These are phyloP conservation scores for Scomber colias DNA, from an alignment of 2,113 vertebrate genomes.

Conservation along the genomic window DNA sequence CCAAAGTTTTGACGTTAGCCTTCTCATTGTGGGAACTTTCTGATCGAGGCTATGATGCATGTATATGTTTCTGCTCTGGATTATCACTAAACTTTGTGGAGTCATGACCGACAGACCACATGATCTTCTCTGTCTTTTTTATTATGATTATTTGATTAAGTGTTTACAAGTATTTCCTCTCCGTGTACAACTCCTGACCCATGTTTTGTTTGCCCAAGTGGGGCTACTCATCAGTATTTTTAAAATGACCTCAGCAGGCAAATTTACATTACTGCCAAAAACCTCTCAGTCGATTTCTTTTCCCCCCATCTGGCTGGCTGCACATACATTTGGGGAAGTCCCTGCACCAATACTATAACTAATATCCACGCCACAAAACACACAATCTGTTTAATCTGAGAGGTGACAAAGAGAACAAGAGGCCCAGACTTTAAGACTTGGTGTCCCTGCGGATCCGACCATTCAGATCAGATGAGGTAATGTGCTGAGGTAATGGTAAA, in stretches of 20 bases:
- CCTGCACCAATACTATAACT: background rate
- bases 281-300: background rate
- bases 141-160: background rate
- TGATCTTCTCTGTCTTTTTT: too few relatives aligned
- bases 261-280: background rate
- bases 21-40: background rate
- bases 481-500: slow-evolving; percentile 33
- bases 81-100: background rate
- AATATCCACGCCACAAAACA: background rate
- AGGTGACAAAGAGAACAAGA: slow-evolving; percentile 32
- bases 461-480: slow-evolving; percentile 57
- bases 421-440: background rate
- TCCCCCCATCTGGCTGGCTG: background rate
- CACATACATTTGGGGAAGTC: background rate
- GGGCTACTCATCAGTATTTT: background rate
- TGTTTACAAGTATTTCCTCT: background rate
- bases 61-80: background rate
- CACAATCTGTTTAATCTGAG: slow-evolving; percentile 1
- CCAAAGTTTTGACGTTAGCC: background rate
- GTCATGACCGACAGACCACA: too few relatives aligned
- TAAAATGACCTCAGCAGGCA: background rate
- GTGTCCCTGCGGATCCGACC: slow-evolving; percentile 4
- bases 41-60: too few relatives aligned
- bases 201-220: background rate
- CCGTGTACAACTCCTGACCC: background rate